Evolutionary conservation across 1,140 invertebrate genomes (phyloP).

Genomic region (Coelopa frigida): DNA sequence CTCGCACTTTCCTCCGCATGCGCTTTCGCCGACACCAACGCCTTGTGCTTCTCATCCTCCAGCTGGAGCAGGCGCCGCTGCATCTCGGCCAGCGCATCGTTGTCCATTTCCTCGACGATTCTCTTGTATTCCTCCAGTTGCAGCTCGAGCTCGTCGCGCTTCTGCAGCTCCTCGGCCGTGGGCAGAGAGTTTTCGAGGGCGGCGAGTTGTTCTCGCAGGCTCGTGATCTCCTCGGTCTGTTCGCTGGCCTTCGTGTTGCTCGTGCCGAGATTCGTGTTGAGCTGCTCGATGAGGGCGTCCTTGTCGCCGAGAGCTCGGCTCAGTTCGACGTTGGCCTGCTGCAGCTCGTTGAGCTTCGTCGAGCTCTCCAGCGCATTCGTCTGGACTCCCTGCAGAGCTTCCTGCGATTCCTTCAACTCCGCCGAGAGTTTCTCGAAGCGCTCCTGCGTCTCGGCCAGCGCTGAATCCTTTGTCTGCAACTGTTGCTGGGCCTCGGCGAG

Average conservation of each 20-base stretch:
- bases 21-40: conserved; percentile 18
- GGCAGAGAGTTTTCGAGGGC: conserved; percentile 2
- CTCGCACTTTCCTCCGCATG: conserved; percentile 19
- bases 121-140: conserved; percentile 31
- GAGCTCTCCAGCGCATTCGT: background rate
- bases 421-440: background rate
- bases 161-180: conserved; percentile 7
- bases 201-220: background rate
- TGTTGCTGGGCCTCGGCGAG: conserved; percentile 4
- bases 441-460: background rate
- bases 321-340: conserved; percentile 2
- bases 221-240: background rate
- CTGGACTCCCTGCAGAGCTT: conserved; percentile 4
- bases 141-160: conserved; percentile 24
- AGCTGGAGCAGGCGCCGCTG: conserved; percentile 18
- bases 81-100: conserved; percentile 21
- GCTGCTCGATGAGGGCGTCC: too few relatives aligned
- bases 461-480: background rate
- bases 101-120: conserved; percentile 39
- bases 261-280: too few relatives aligned
- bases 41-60: conserved; percentile 17
- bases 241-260: too few relatives aligned
- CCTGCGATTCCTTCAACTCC: conserved; percentile 10
- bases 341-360: conserved; percentile 20
- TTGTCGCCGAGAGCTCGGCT: background rate